Evolutionary conservation across 2,888 invertebrate genomes (phyloP).

Genomic region (Drosophila planitibia): DNA sequence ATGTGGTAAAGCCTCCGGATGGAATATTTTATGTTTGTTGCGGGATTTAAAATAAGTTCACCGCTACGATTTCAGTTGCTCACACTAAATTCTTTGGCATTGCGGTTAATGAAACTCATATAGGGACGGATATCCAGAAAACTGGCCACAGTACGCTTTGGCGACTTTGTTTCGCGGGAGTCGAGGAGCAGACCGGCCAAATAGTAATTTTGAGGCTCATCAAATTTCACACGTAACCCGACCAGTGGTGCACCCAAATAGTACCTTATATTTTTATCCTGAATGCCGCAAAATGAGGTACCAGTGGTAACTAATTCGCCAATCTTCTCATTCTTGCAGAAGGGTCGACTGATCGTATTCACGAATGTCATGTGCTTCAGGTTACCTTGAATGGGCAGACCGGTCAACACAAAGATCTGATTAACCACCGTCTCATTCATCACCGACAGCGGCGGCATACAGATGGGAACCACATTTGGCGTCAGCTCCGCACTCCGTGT

Average conservation of each 20-base stretch:
- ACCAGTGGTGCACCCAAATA: conserved; percentile 58
- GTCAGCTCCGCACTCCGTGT: conserved; percentile 47
- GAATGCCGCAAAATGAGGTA: conserved; percentile 58
- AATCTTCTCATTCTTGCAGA: conserved; percentile 36
- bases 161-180: conserved; percentile 6
- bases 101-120: conserved; percentile 54
- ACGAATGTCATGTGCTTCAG: conserved; percentile 54
- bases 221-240: conserved; percentile 54
- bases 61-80: background rate
- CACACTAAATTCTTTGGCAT: conserved; percentile 44
- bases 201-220: conserved; percentile 54
- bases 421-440: conserved; percentile 48
- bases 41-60: background rate
- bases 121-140: conserved; percentile 60
- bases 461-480: conserved; percentile 61
- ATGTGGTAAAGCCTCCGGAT: background rate
- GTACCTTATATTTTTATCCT: conserved; percentile 17
- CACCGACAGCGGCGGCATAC: conserved; percentile 58
- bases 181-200: conserved; percentile 60
- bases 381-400: conserved; percentile 31
- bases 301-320: conserved; percentile 39
- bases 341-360: conserved; percentile 49
- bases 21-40: background rate
- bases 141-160: conserved; percentile 34
- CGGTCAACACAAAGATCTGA: conserved; percentile 45